Percentiles rank a stretch among this genome's conserved stretches.
Conservation (phyloP, 2,113 vertebrate genomes). For the Orycteropus afer region DNA sequence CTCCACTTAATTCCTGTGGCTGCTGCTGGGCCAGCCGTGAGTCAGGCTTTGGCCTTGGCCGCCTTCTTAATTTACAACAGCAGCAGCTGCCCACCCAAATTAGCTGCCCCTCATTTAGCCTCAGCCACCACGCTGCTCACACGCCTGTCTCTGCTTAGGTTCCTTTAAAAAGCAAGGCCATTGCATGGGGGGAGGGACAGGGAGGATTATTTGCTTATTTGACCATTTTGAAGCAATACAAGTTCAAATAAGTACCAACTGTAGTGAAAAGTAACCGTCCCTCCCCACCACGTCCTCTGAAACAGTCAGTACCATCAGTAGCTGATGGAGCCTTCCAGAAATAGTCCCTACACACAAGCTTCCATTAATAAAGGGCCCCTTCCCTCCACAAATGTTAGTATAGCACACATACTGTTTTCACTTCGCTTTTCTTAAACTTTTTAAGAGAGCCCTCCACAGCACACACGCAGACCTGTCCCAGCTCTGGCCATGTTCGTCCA, state of each 20-base stretch:
- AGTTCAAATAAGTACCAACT: background rate
- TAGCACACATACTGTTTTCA: accelerated
- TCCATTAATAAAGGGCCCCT: accelerated
- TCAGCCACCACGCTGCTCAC: accelerated
- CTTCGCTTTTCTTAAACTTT: background rate
- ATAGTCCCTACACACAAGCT: accelerated
- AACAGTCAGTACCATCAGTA: background rate
- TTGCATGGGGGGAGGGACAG: background rate
- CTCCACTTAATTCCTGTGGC: background rate
- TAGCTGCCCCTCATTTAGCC: background rate
- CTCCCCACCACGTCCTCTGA: background rate
- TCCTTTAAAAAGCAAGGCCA: background rate
- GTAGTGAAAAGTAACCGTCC: background rate
- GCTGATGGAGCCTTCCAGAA: background rate
- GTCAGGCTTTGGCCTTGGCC: constrained; percentile 4
- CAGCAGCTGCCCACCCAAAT: constrained; percentile 73
- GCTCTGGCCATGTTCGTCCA: background rate
- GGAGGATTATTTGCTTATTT: background rate
- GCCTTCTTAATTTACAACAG: constrained; percentile 66
- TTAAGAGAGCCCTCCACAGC: too few relatives aligned
- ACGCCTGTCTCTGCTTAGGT: background rate
- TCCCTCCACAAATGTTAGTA: accelerated
- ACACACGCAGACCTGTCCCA: background rate
- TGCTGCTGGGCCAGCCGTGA: constrained; percentile 19
- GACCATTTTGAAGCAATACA: background rate